Evolutionary conservation across 2,113 vertebrate species (phyloP), one percentile per base, ranked within the genome.

Genomic region (Montifringilla adamsi): DNA sequence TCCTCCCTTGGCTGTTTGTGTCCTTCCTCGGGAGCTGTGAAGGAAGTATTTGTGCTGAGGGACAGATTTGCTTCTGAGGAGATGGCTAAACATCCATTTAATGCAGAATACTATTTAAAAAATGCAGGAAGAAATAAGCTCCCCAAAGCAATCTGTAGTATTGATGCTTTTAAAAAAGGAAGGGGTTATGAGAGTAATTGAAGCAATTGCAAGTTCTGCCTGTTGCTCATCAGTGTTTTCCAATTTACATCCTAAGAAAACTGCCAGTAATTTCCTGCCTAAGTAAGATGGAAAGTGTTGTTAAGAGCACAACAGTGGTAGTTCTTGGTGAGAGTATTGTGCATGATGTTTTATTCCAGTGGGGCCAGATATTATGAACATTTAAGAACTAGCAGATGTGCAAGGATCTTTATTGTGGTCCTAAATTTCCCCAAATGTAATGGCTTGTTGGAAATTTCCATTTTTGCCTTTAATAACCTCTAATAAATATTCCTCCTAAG

Each of bases 131-230:
- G 87, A 68, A 95, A 75, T 76, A 78, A 64, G 7, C 13, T 90
- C 30, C 70, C 35, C 18, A 84, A 91, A 90, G 70, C 84, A 79
- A 75, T 91, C 52, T 82, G 35, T 26, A 31, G 24, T 85, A 90
- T 66, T 53, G 88, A 85, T 39, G 15, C 26, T 56, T 69, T 90
- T 84, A 7, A 6, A 28, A 92, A 88, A 56, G 15, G 10, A 77
- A 87, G n/a, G 27, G n/a, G 68, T 84, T 88, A 59, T 68, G 75
- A 85, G n/a, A 93, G 46, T 91, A 87, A 79, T 73, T 87, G 92
- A 90, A 68, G 49, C 62, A 82, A 76, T 79, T 87, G 66, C 58
- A 59, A 39, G 47, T 91, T 68, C 77, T 94, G 69, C 43, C 30
- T 87, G 82, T 84, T 87, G 31, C 70, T 89, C 31, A 33, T 91